phyloP scores from a whole-genome alignment of 2,888 invertebrate species.

The Griposia aprilina region DNA sequence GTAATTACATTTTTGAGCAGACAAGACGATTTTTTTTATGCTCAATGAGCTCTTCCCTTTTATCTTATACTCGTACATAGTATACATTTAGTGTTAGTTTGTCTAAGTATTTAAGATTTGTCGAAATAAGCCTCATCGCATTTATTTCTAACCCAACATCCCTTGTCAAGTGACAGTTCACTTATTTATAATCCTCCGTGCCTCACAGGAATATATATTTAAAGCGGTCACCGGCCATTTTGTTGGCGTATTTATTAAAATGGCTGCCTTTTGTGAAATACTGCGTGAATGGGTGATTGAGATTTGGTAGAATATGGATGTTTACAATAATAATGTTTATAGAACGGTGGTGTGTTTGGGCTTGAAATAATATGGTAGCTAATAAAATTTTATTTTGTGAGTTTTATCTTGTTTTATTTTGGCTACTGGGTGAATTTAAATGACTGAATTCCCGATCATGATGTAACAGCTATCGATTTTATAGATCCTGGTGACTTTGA shows the following conservation, averaged over 20 bases:
- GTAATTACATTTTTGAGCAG: too few relatives aligned
- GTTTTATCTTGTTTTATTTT: not conserved
- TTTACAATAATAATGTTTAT: not conserved
- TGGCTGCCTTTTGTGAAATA: constrained; percentile 25
- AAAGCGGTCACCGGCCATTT: constrained; percentile 40
- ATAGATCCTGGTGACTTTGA: too few relatives aligned
- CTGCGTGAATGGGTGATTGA: constrained; percentile 4
- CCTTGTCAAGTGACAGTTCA: constrained; percentile 27
- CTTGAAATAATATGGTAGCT: not conserved
- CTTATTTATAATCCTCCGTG: constrained; percentile 32
- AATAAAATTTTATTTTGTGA: not conserved
- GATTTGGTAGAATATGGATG: not conserved
- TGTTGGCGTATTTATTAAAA: constrained; percentile 52
- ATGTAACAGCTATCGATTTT: too few relatives aligned
- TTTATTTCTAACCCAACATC: constrained; percentile 9
- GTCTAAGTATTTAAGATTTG: not conserved
- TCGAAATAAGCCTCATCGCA: not conserved
- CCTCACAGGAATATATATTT: constrained; percentile 47
- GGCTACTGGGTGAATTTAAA: not conserved
- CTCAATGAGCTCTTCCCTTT: too few relatives aligned
- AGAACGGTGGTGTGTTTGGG: not conserved
- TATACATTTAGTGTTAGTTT: not conserved
- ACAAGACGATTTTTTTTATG: too few relatives aligned
- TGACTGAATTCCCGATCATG: too few relatives aligned
- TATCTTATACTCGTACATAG: too few relatives aligned